phyloP scores from a whole-genome alignment of 35 echinoderm and acorn worm species.

The Stichopus chloronotus region DNA sequence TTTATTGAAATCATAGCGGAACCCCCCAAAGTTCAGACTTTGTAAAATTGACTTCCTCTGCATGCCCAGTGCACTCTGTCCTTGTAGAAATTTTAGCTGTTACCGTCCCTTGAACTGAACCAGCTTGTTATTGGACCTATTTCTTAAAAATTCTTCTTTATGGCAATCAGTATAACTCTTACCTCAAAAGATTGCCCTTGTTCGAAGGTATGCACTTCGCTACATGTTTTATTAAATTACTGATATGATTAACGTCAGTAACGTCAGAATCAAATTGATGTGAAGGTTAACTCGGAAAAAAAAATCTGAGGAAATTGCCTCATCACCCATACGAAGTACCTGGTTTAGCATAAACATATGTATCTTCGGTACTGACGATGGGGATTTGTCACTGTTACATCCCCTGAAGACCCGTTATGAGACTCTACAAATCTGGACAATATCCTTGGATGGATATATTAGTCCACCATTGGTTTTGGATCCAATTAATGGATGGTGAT shows the following conservation, averaged over 20 bases:
- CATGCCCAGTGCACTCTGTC: no score
- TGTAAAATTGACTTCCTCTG: no score
- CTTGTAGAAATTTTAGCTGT: no score
- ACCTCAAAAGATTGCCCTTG: not conserved
- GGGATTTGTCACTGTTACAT: not conserved
- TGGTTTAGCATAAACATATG: not conserved
- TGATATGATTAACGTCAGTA: not conserved
- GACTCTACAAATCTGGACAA: conserved; percentile 17
- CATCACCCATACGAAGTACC: not conserved
- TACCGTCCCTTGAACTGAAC: conserved; percentile 8
- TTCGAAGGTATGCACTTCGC: conserved; percentile 10
- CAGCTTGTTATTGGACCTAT: conserved; percentile 21
- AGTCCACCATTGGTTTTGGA: conserved; percentile 12
- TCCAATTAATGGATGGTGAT: conserved; percentile 3
- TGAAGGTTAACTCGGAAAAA: not conserved
- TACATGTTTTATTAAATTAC: not conserved
- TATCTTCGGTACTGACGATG: not conserved
- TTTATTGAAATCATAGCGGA: no score
- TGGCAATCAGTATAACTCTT: not conserved
- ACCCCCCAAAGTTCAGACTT: no score
- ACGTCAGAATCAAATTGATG: conserved; percentile 10
- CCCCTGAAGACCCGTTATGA: not conserved
- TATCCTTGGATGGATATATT: conserved; percentile 7
- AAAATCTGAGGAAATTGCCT: conserved; percentile 1
- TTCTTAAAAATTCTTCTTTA: not conserved